Evolutionary conservation across 2,888 invertebrate species (phyloP), one percentile per base, ranked within the genome.

Genomic region (Holacanthella duospinosa): DNA sequence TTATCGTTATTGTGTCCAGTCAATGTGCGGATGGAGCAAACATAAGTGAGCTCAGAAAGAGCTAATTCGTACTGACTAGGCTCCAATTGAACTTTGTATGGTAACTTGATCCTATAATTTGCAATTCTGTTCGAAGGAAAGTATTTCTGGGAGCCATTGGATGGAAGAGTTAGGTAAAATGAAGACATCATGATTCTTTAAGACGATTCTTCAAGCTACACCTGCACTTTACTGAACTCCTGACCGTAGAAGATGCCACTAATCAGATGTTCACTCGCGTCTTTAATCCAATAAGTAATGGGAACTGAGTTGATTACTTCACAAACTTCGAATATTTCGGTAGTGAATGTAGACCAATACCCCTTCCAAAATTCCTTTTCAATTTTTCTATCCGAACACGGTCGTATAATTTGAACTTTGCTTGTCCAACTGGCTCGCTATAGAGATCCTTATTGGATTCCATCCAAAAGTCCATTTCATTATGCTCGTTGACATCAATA

Each of bases 391-490:
- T 6, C 12, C 59, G 19, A 12, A 59, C 59, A 3, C 21, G 6
- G 26, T 59, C 43, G 25, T 44, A 43, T 43, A 25, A 24, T 21
- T 59, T 44, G 6, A 59, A 44, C 24, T 6, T 44, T n/a, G 29
- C 21, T 21, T 59, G 43, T 16, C 16, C 9, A 4, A 6, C 16
- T 3, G 29, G 24, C 6, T 4, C 3, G n/a, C 4, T 59, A 25
- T 26, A 59, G 2, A 59, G 44, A 6, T 21, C 26, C 27, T 24
- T 43, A 21, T 43, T 43, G 12, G 25, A 43, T 19, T 59, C n/a
- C 9, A 59, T 3, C 59, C 59, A 59, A 12, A 48, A 24, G 24
- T 59, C 59, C 59, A 48, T 44, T 44, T 59, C 59, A 21, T 59
- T 59, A 27, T 21, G 19, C 44, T 26, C 21, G 19, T 43, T 27